A percentile compares a stretch with the other conserved stretches of the same genome.
phyloP scores from a whole-genome alignment of 1,140 invertebrate genomes.

The Batillaria attramentaria region DNA sequence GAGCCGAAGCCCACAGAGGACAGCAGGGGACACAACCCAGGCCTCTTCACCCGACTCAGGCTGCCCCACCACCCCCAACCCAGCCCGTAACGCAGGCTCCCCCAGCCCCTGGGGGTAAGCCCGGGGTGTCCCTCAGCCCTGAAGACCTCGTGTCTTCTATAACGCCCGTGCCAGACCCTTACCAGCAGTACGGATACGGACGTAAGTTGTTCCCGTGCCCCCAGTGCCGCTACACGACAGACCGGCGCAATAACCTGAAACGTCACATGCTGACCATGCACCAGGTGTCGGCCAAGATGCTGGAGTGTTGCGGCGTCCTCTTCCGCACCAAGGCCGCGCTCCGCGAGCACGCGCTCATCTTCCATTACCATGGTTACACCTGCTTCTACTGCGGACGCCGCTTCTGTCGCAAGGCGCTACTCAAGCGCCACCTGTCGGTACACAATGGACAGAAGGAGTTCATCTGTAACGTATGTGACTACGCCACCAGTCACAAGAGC shows the following conservation, averaged over 20 bases:
- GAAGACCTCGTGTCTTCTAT: constrained; percentile 27
- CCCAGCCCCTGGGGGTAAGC: background rate
- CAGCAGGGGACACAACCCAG: background rate
- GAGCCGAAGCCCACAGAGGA: background rate
- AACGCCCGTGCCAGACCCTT: constrained; percentile 24
- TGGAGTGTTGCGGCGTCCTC: constrained; percentile 71
- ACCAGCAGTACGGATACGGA: constrained; percentile 54
- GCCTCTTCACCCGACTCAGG: background rate
- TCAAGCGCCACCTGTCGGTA: constrained; percentile 73
- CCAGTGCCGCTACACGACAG: constrained; percentile 71
- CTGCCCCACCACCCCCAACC: background rate
- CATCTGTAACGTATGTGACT: constrained; percentile 71
- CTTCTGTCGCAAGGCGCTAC: constrained; percentile 73
- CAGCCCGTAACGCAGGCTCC: background rate
- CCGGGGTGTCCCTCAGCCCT: background rate
- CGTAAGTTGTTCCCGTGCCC: constrained; percentile 66
- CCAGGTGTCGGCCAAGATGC: constrained; percentile 63
- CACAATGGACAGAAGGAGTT: constrained; percentile 73
- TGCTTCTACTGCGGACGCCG: constrained; percentile 70
- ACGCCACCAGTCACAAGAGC: constrained; percentile 74
- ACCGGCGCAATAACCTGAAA: constrained; percentile 73
- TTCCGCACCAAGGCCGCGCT: constrained; percentile 72
- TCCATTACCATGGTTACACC: constrained; percentile 71
- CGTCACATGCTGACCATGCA: constrained; percentile 73
- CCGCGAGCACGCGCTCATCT: constrained; percentile 69